These are phyloP conservation scores for Pollenia griseotomentosa DNA, from an alignment of 2,888 invertebrate genomes.

Conservation along the genomic window DNA sequence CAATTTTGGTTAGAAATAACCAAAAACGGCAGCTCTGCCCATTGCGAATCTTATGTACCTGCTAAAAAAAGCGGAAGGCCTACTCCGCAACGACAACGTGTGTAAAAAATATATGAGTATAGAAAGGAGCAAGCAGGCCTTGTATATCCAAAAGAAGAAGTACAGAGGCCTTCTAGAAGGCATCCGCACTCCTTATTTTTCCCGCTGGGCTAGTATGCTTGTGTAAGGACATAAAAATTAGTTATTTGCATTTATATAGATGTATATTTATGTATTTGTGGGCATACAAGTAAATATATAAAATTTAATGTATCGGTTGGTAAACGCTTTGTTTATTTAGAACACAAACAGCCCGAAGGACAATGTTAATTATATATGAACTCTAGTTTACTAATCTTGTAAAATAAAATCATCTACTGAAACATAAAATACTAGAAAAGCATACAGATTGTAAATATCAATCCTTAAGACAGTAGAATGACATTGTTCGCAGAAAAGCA, in stretches of 20 bases:
- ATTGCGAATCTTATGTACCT: no score
- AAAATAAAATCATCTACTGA: constrained; percentile 15
- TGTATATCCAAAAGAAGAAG: no score
- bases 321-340: constrained; percentile 39
- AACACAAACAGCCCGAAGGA: constrained; percentile 56
- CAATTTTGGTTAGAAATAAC: no score
- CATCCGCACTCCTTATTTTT: no score
- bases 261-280: neutral
- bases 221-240: neutral
- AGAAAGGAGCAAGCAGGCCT: no score
- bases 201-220: neutral
- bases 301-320: constrained; percentile 23
- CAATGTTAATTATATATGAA: constrained; percentile 56
- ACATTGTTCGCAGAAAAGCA: no score
- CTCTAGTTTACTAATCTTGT: constrained; percentile 29
- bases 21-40: no score
- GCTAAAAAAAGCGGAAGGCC: no score
- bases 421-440: neutral
- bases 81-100: no score
- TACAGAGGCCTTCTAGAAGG: no score
- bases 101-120: no score
- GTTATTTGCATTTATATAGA: neutral
- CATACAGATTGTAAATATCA: neutral
- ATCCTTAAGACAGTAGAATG: no score
- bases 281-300: neutral